Evolutionary conservation across 2,888 invertebrate species (phyloP).

Genomic region (Diaperis boleti): DNA sequence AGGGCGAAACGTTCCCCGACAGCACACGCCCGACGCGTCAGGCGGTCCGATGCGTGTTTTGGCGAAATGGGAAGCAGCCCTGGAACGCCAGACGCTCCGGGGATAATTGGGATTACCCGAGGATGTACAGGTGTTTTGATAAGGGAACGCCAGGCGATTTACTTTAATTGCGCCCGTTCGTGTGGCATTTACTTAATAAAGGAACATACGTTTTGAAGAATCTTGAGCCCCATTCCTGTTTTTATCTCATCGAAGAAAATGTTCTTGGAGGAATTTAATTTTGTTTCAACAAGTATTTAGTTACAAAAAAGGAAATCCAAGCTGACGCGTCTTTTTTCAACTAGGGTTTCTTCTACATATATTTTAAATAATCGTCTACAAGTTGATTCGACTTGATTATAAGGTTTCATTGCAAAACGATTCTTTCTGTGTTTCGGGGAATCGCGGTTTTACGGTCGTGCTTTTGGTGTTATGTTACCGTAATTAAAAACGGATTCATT

Average conservation of each 20-base stretch:
- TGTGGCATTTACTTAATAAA: conserved; percentile 7
- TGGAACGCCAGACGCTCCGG: conserved; percentile 26
- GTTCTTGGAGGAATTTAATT: conserved; percentile 12
- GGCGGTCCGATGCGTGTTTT: conserved; percentile 13
- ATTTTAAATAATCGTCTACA: conserved; percentile 7
- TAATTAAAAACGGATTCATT: conserved; percentile 1
- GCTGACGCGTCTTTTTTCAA: neutral
- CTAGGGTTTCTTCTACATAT: no score
- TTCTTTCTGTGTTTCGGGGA: conserved; percentile 1
- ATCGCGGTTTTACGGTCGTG: conserved; percentile 1
- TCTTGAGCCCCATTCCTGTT: no score
- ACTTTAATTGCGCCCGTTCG: conserved; percentile 18
- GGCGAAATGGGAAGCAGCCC: conserved; percentile 2
- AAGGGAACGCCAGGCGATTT: conserved; percentile 17
- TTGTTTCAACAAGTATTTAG: neutral
- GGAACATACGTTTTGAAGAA: conserved; percentile 6
- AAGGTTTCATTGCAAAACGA: conserved; percentile 5
- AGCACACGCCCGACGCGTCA: conserved; percentile 40
- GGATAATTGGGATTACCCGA: conserved; percentile 21
- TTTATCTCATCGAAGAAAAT: neutral
- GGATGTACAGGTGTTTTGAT: conserved; percentile 26
- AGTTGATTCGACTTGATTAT: neutral
- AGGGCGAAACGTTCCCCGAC: conserved; percentile 7
- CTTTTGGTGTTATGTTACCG: neutral
- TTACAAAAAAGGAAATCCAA: neutral